A percentile compares a stretch with the other conserved stretches of the same genome.
These are phyloP conservation scores for Falcunculus frontatus DNA, from an alignment of 2,113 vertebrate species.

Conservation along the genomic window DNA sequence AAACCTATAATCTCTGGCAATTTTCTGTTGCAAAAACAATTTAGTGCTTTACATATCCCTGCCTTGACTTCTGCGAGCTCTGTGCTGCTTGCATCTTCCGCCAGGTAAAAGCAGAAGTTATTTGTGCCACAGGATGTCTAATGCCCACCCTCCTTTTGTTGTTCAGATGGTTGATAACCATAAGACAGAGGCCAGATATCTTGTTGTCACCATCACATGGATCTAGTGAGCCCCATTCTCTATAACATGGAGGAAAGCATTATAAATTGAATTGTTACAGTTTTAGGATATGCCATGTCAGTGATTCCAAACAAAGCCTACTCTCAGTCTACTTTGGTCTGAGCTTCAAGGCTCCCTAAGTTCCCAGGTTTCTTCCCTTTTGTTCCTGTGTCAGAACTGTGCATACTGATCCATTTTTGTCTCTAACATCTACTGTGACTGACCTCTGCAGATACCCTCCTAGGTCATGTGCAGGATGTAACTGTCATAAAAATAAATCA, in stretches of 20 bases:
- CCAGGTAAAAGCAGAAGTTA: background rate
- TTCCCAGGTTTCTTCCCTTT: background rate
- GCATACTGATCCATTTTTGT: background rate
- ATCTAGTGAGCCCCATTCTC: background rate
- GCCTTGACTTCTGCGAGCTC: background rate
- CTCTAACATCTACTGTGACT: background rate
- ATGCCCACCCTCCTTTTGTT: background rate
- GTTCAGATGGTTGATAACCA: background rate
- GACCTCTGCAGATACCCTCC: background rate
- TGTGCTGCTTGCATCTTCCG: background rate
- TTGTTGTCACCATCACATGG: background rate
- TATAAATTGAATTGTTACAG: background rate
- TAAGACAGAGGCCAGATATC: background rate
- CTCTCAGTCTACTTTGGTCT: background rate
- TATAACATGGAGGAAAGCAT: background rate
- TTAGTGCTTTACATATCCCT: background rate
- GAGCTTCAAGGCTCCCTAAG: background rate
- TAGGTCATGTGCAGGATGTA: background rate
- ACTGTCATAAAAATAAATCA: background rate
- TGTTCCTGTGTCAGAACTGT: background rate
- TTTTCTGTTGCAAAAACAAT: background rate
- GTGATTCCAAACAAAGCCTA: background rate
- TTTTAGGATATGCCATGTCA: background rate
- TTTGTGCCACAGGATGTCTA: background rate
- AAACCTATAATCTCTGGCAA: background rate